Conservation (phyloP, 1,140 invertebrate species). For the Drosophila erecta region DNA sequence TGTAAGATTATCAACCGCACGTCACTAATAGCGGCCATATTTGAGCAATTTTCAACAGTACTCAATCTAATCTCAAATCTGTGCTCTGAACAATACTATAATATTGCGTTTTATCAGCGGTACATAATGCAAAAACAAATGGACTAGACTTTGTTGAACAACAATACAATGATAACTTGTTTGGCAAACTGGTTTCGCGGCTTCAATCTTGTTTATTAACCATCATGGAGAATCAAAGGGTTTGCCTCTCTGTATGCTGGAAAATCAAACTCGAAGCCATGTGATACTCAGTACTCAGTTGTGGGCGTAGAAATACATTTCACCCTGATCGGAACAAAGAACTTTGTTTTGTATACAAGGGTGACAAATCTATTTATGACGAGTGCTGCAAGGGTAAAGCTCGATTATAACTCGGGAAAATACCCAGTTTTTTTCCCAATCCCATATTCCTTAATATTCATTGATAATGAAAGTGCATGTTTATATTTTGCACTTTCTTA, state of each 20-base stretch:
- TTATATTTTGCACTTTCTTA: not conserved
- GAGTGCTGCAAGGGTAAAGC: not conserved
- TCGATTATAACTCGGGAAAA: not conserved
- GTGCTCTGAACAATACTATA: slow-evolving; percentile 25
- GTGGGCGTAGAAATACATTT: not conserved
- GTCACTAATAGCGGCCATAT: slow-evolving; percentile 51
- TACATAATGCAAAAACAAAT: slow-evolving; percentile 16
- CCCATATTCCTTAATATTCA: not conserved
- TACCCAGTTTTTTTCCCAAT: slow-evolving; percentile 5
- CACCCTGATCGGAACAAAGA: slow-evolving; percentile 1
- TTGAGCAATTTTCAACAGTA: slow-evolving; percentile 51
- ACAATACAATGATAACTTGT: slow-evolving; percentile 34
- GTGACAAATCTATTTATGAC: not conserved
- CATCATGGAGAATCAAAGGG: slow-evolving; percentile 25
- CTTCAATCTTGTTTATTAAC: slow-evolving; percentile 29
- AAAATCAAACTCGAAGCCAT: not conserved
- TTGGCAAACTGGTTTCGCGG: slow-evolving; percentile 32
- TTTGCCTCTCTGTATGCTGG: slow-evolving; percentile 1
- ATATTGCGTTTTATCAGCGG: slow-evolving; percentile 30
- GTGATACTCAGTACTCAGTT: no score
- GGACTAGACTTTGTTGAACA: slow-evolving; percentile 48
- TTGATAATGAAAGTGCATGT: slow-evolving; percentile 7
- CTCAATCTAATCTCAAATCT: slow-evolving; percentile 57
- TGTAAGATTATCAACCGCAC: slow-evolving; percentile 33
- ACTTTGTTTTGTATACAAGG: slow-evolving; percentile 1